Conservation (phyloP, 2,113 vertebrate species). For the Clupea harengus region DNA sequence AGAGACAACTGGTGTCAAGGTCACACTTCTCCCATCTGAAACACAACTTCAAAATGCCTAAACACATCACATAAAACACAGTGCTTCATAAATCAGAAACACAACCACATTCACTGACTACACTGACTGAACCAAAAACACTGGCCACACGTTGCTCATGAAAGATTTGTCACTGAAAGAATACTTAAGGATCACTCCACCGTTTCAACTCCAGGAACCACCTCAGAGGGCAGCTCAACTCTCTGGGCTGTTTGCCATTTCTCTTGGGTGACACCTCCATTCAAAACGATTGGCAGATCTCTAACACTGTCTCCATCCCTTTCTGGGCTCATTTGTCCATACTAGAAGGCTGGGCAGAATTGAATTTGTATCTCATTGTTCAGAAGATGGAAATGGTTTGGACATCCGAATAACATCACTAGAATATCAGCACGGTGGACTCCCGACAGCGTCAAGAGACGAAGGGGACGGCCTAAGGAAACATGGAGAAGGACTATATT, state of each 20-base stretch:
- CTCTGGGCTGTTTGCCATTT: background rate
- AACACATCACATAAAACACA: background rate
- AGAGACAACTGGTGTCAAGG: background rate
- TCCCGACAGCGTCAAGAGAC: no score
- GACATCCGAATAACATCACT: no score
- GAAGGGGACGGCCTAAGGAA: no score
- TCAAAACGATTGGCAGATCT: background rate
- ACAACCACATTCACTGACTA: background rate
- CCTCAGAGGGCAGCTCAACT: no score
- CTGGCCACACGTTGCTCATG: background rate
- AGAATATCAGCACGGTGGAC: no score
- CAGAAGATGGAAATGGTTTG: slow-evolving; percentile 32
- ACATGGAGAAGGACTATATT: no score
- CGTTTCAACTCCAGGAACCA: background rate
- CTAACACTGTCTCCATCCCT: background rate
- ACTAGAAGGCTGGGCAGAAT: slow-evolving; percentile 63
- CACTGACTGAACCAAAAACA: background rate
- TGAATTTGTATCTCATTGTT: slow-evolving; percentile 68
- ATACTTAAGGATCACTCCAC: background rate
- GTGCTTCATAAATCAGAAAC: background rate
- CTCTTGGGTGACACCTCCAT: background rate
- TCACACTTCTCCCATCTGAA: no score
- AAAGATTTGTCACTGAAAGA: background rate
- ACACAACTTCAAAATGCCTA: background rate
- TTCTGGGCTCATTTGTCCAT: slow-evolving; percentile 55